Base-by-base conservation (phyloP, 2,797 vertebrate species). In the Coregonus ussuriensis region DNA sequence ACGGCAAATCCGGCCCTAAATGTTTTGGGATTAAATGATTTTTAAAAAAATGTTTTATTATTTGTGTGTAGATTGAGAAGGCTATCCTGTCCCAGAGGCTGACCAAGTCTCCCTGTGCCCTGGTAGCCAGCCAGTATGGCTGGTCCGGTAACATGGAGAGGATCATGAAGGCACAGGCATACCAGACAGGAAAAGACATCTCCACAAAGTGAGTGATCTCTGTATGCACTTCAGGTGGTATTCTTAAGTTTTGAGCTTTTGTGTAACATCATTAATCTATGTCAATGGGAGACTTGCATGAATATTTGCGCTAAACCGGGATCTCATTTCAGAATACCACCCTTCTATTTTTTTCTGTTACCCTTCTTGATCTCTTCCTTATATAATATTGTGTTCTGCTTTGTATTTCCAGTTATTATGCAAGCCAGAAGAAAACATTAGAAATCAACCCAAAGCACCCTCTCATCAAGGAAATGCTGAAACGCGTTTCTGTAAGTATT, bases 121-220 rank as follows among this genome's bases (percentile, higher is more conserved):
- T 99, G 72, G 96, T 99, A 71, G 98, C 98, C 78, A 99, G 98
- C 91, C 98, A 99, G 88, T 99, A 99, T 0, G 98, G 98, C 65
- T 99, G 98, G 98, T 99, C 98, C 79, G 98, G 98, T 81, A 99
- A 99, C 92, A 99, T 99, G 98, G 98, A 99, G 90, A 94, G 98
- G 84, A 99, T 99, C 87, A 99, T 99, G 98, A 99, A 99, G 88
- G 98, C 98, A 67, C 98, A 99, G 77, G 98, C 98, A 0, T 99
- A 99, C 89, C 98, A 99, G 85, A 99, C 98, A 0, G 98, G 98
- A 85, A 99, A 98, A 92, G 98, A 99, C 86, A 98, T 99, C 88
- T 98, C 98, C 29, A 98, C 98, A 81, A 99, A 96, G 98, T 99
- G 92, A 91, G 96, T 63, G 70, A 47, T 47, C 41, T 3, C 41